phyloP scores from a whole-genome alignment of 2,113 vertebrate species.

The Cyrtonyx montezumae region DNA sequence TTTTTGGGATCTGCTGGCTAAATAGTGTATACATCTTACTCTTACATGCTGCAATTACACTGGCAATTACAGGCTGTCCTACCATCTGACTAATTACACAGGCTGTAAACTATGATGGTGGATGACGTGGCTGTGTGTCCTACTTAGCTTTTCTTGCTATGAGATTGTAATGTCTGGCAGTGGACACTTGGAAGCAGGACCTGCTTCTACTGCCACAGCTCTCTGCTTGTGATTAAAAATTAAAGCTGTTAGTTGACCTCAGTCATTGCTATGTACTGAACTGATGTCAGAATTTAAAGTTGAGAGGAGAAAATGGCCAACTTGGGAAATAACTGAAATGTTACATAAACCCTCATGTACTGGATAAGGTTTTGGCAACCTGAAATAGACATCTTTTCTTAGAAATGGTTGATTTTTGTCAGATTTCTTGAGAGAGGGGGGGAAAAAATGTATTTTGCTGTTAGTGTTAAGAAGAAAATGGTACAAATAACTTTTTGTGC shows the following conservation, averaged over 20 bases:
- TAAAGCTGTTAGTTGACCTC: not conserved
- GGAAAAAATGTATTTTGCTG: not conserved
- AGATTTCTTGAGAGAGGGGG: not conserved
- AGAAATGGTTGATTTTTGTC: not conserved
- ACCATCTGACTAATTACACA: not conserved
- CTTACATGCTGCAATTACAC: not conserved
- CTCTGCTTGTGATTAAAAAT: conserved; percentile 10
- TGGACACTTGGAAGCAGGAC: conserved; percentile 15
- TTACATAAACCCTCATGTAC: not conserved
- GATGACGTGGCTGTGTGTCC: not conserved
- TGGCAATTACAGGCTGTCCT: not conserved
- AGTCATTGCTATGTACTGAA: not conserved
- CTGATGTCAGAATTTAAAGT: not conserved
- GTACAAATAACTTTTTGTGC: not conserved
- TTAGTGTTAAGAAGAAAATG: not conserved
- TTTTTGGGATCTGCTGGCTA: not conserved
- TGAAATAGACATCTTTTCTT: not conserved
- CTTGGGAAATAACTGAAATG: not conserved
- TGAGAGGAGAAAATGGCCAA: not conserved
- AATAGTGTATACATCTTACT: not conserved
- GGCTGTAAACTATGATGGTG: not conserved
- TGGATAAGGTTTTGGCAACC: not conserved
- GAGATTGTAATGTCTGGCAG: not conserved
- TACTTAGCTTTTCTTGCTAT: conserved; percentile 16
- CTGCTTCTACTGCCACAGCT: not conserved